These are phyloP conservation scores for Drosophila azteca DNA, from an alignment of 1,140 invertebrate genomes.

Conservation along the genomic window DNA sequence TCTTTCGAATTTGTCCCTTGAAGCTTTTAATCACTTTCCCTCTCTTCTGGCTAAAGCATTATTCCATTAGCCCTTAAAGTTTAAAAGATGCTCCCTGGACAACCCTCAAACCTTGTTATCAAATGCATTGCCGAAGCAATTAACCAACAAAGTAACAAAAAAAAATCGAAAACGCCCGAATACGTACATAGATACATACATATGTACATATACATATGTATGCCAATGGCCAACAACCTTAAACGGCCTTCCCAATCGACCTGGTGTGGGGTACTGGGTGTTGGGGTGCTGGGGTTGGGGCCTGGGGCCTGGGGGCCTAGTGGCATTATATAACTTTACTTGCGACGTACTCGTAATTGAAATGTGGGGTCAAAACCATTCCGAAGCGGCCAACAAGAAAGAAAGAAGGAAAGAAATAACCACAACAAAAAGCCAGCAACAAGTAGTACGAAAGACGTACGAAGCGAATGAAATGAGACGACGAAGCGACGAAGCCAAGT, in stretches of 20 bases:
- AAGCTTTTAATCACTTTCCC: too few species aligned
- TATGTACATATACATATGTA: background rate
- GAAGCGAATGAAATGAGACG: background rate
- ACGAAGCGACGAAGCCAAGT: slow-evolving; percentile 29
- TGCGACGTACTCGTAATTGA: slow-evolving; percentile 45
- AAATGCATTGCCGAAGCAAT: too few species aligned
- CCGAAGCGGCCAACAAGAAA: slow-evolving; percentile 29
- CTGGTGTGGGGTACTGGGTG: background rate
- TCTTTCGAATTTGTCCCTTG: too few species aligned
- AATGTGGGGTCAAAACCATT: slow-evolving; percentile 61
- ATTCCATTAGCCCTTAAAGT: too few species aligned
- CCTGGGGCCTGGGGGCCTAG: background rate
- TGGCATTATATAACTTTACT: slow-evolving; percentile 24
- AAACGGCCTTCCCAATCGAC: slow-evolving; percentile 17
- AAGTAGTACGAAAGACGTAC: background rate
- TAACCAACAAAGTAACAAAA: too few species aligned
- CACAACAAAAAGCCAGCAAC: slow-evolving; percentile 7
- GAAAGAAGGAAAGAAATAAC: slow-evolving; percentile 9
- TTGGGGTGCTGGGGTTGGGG: too few species aligned
- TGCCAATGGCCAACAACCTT: background rate
- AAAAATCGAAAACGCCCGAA: too few species aligned
- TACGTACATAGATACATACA: too few species aligned
- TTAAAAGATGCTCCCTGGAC: too few species aligned
- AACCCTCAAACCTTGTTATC: too few species aligned
- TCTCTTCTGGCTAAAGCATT: too few species aligned